Conservation (phyloP, 2,113 vertebrate species). For the Rhegmatorhina hoffmannsi region DNA sequence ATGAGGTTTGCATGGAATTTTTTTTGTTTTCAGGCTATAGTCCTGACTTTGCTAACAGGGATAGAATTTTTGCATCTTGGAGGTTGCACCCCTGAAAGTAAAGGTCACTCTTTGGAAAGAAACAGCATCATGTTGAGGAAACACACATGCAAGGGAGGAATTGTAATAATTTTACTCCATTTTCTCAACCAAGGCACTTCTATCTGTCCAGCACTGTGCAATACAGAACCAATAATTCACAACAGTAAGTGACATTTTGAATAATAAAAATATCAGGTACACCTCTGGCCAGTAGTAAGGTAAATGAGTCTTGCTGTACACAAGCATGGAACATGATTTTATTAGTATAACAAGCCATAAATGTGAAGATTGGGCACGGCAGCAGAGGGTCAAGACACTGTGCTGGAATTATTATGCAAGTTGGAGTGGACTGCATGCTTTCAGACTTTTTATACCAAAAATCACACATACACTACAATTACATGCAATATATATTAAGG, state of each 20-base stretch:
- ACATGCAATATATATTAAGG: background rate
- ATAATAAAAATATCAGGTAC: background rate
- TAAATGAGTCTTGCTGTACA: background rate
- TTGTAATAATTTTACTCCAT: background rate
- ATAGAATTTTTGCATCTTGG: background rate
- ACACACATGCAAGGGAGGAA: rapidly evolving
- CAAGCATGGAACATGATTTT: background rate
- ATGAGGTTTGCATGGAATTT: background rate
- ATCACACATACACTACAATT: background rate
- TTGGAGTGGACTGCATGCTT: background rate
- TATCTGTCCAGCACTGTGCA: background rate
- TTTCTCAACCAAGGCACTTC: background rate
- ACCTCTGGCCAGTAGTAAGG: background rate
- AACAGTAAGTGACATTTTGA: background rate
- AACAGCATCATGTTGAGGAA: background rate
- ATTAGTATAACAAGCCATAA: background rate
- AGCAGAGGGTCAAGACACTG: background rate
- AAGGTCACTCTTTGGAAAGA: background rate
- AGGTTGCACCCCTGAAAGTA: background rate
- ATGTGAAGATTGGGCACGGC: background rate
- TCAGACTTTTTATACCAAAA: background rate
- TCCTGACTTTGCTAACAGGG: background rate
- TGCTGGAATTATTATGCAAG: background rate
- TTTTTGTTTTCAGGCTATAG: background rate
- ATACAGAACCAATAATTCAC: background rate